Evolutionary conservation across 2,888 invertebrate species (phyloP).

Genomic region (Tenthredo livida): DNA sequence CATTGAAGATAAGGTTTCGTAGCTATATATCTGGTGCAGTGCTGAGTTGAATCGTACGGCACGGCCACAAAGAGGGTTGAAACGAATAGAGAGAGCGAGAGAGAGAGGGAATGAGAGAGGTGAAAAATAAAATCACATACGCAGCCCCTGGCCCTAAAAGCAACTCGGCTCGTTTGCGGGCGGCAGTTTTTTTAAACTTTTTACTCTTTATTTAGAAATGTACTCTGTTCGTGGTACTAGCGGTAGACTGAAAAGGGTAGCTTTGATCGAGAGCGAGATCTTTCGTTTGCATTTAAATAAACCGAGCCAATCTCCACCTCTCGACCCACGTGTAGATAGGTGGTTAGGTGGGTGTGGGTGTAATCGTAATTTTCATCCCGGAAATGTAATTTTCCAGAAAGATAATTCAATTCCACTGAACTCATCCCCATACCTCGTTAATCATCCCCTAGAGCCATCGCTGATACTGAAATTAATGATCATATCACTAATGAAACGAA

Average conservation of each 20-base stretch:
- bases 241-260: conserved; percentile 21
- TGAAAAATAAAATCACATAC: not conserved
- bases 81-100: not conserved
- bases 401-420: conserved; percentile 25
- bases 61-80: not conserved
- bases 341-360: not conserved
- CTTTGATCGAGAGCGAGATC: conserved; percentile 39
- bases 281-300: conserved; percentile 41
- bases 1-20: not conserved
- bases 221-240: not conserved
- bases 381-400: conserved; percentile 34
- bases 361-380: conserved; percentile 8
- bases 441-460: not conserved
- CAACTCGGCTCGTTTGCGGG: not conserved
- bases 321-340: not conserved
- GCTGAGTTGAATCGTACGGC: not conserved
- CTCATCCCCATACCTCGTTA: not conserved
- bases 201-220: not conserved
- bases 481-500: not conserved
- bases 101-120: not conserved
- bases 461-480: not conserved
- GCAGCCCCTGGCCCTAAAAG: not conserved
- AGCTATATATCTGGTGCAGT: not conserved
- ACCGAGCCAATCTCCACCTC: conserved; percentile 15
- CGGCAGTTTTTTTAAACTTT: not conserved